Evolutionary conservation across 2,888 invertebrate species (phyloP), one percentile per base, ranked within the genome.

Genomic region (Andrena bucephala): DNA sequence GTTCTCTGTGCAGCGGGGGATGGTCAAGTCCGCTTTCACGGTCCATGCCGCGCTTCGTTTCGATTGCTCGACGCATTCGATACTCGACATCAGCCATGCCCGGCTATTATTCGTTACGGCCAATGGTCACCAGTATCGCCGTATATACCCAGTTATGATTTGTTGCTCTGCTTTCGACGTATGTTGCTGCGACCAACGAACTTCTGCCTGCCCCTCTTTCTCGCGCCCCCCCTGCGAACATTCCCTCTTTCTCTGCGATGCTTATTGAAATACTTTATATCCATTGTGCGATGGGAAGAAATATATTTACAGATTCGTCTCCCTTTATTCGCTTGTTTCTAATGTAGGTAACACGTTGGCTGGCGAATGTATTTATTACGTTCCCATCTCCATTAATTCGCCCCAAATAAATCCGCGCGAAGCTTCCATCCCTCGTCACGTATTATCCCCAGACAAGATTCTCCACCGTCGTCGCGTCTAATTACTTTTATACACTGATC

Each of bases 21-120:
- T 85, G 86, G 74, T 77, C 84, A 82, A 81, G 86, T 84, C 89
- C 90, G 90, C 87, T 89, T 91, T 90, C 90, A 90, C 90, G 90
- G 89, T 92, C 89, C 89, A 87, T 89, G 86, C 90, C 87, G 87
- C 88, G 88, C 84, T 89, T 89, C 90, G 89, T 91, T 86, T 92
- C 92, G 91, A 92, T 92, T 92, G 92, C 92, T 87, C 90, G 88
- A 87, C 88, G 87, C 91, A 90, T 92, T 57, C 91, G 92, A 90
- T 90, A 89, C 88, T 87, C 89, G 90, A 89, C 92, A 91, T 92
- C 89, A 86, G 90, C 85, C 82, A 75, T 89, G 87, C 90, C 91
- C 90, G 89, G 90, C 92, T 90, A 92, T 93, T 93, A 92, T 93
- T 91, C 89, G 90, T 90, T 91, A 91, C 90, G 90, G 91, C 90